A percentile compares a stretch with the other conserved stretches of the same genome.
These are phyloP conservation scores for Yoshiicerus persimilis DNA, from an alignment of 1,140 invertebrate genomes.

Conservation along the genomic window DNA sequence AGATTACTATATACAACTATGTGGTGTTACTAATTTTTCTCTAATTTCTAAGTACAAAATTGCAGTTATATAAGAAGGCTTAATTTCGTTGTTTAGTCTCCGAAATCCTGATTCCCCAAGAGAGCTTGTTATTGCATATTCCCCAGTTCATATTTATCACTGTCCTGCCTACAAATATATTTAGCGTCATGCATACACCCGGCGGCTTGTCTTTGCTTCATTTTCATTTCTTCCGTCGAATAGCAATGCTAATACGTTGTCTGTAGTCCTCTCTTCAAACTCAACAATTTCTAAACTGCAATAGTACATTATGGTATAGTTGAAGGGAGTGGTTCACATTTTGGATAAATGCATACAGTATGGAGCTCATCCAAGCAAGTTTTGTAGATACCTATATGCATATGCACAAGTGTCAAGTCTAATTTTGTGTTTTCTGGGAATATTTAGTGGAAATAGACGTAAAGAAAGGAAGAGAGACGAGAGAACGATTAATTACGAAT, in stretches of 20 bases:
- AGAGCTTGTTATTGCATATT: conserved; percentile 27
- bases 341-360: too few species aligned
- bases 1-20: neutral
- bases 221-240: neutral
- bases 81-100: neutral
- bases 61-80: neutral
- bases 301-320: too few species aligned
- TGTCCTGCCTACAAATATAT: neutral
- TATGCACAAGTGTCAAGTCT: too few species aligned
- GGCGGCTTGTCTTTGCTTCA: neutral
- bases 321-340: too few species aligned
- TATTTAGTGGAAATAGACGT: neutral
- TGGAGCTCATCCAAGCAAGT: too few species aligned
- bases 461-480: neutral
- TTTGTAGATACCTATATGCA: too few species aligned
- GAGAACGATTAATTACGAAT: conserved; percentile 21
- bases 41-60: neutral
- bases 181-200: too few species aligned
- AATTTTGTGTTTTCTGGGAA: too few species aligned
- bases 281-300: neutral
- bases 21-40: neutral
- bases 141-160: neutral
- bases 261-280: neutral
- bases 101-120: conserved; percentile 30
- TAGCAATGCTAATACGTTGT: neutral